A percentile compares a stretch with the other conserved stretches of the same genome.
These are phyloP conservation scores for Pseudomyrmex sp. DNA, from an alignment of 1,140 invertebrate species.

Conservation along the genomic window DNA sequence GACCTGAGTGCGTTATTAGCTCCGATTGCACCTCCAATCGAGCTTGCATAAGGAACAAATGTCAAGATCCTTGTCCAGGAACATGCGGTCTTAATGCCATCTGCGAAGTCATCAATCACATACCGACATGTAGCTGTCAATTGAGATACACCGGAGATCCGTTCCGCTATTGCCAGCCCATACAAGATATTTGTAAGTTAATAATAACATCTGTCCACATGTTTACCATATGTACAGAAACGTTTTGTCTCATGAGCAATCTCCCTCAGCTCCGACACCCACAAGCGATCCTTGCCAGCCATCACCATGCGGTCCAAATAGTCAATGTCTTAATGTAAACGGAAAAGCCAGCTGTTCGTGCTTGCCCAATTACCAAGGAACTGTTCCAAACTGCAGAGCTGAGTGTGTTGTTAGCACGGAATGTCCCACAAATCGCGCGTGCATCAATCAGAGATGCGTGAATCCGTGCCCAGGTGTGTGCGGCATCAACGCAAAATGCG, in stretches of 20 bases:
- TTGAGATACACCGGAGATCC: constrained; percentile 90
- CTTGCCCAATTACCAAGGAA: constrained; percentile 87
- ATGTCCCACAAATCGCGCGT: constrained; percentile 84
- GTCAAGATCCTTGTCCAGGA: constrained; percentile 91
- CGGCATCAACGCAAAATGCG: constrained; percentile 86
- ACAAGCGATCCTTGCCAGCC: constrained; percentile 87
- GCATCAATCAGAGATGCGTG: constrained; percentile 84
- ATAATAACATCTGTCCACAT: background rate
- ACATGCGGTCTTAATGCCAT: constrained; percentile 90
- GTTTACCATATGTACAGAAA: background rate
- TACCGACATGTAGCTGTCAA: constrained; percentile 90
- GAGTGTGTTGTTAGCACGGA: constrained; percentile 88
- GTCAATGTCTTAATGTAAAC: constrained; percentile 87
- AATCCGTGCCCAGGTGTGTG: constrained; percentile 86
- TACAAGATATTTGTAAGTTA: constrained; percentile 70
- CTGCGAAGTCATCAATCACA: constrained; percentile 91
- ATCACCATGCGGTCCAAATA: constrained; percentile 90
- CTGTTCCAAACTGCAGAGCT: constrained; percentile 88
- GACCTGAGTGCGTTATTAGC: constrained; percentile 89
- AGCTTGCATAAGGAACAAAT: constrained; percentile 88
- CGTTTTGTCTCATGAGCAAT: background rate
- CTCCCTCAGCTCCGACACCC: constrained; percentile 74
- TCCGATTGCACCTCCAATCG: constrained; percentile 87
- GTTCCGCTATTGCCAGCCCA: constrained; percentile 82
- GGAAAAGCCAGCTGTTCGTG: constrained; percentile 88